Conservation (phyloP, 1,140 invertebrate species). For the Drosophila yakuba region DNA sequence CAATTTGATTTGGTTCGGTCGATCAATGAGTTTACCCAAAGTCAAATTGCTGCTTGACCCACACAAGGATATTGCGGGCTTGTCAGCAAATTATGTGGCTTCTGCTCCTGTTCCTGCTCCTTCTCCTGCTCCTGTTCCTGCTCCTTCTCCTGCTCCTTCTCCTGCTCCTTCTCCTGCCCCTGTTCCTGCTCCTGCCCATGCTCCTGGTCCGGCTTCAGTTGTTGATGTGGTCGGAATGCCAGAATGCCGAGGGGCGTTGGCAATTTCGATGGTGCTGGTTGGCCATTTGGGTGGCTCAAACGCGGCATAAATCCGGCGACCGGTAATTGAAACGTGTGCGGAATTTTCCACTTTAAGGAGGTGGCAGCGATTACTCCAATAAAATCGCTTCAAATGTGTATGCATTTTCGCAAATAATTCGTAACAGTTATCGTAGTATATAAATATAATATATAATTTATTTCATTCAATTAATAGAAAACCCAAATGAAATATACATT, state of each 20-base stretch:
- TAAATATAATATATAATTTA: too few species aligned
- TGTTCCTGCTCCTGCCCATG: too few species aligned
- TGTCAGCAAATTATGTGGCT: constrained; percentile 34
- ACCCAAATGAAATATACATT: too few species aligned
- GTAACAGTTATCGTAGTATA: too few species aligned
- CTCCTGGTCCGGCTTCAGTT: constrained; percentile 4
- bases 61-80: constrained; percentile 18
- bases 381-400: too few species aligned
- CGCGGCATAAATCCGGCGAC: background rate
- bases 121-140: too few species aligned
- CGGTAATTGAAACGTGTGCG: constrained; percentile 21
- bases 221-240: background rate
- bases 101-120: background rate
- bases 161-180: too few species aligned
- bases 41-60: constrained; percentile 37
- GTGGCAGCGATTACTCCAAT: too few species aligned
- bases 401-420: too few species aligned
- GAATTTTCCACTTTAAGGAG: background rate
- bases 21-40: constrained; percentile 32
- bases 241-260: background rate
- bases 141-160: too few species aligned
- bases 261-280: background rate
- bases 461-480: too few species aligned
- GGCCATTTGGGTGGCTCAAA: constrained; percentile 2
- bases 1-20: constrained; percentile 29